Percentiles rank a stretch among this genome's conserved stretches.
These are phyloP conservation scores for Apodemia mormo DNA, from an alignment of 2,888 invertebrate genomes.

Conservation along the genomic window DNA sequence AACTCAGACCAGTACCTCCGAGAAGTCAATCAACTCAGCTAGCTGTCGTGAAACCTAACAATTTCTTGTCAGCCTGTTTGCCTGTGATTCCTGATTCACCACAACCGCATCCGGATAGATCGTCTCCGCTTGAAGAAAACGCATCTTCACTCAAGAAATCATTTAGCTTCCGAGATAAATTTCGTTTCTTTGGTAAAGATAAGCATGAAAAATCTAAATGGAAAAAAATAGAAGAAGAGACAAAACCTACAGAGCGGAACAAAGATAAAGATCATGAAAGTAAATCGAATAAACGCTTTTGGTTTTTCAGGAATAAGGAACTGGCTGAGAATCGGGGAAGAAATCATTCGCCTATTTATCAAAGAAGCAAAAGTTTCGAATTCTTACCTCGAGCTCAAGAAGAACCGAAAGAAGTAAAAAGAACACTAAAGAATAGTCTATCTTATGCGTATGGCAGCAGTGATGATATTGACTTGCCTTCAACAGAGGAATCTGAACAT, in stretches of 20 bases:
- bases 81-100: constrained; percentile 60
- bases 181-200: constrained; percentile 64
- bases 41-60: constrained; percentile 71
- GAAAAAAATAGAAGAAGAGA: constrained; percentile 56
- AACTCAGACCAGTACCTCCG: constrained; percentile 61
- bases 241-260: constrained; percentile 28
- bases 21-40: constrained; percentile 60
- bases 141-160: constrained; percentile 65
- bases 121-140: constrained; percentile 56
- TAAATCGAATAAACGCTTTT: constrained; percentile 65
- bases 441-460: constrained; percentile 62
- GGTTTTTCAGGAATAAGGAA: constrained; percentile 69
- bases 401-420: constrained; percentile 45
- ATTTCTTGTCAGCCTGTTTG: constrained; percentile 64
- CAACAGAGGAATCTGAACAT: constrained; percentile 66
- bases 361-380: constrained; percentile 73
- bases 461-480: constrained; percentile 61
- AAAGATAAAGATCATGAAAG: constrained; percentile 48
- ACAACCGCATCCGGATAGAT: constrained; percentile 43
- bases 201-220: constrained; percentile 54
- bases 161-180: constrained; percentile 70
- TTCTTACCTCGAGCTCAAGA: constrained; percentile 65
- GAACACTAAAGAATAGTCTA: constrained; percentile 46
- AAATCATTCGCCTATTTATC: constrained; percentile 53
- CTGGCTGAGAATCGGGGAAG: constrained; percentile 49